Conservation (phyloP, 2,888 invertebrate species). For the Blera fallax region DNA sequence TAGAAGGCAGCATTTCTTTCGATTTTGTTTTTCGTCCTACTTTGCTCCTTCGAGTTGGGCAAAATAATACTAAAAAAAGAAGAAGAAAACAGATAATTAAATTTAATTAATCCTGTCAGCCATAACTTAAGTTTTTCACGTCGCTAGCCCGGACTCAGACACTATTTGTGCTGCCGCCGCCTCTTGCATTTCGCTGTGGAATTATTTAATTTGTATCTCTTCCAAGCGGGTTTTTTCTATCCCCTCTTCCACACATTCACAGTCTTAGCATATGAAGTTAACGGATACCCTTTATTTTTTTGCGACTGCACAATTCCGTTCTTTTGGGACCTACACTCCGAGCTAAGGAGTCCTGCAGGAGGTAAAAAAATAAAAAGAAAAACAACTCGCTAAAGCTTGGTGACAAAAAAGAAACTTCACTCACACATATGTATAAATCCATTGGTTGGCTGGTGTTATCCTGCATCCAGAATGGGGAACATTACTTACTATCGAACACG, state of each 20-base stretch:
- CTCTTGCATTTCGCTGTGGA: conserved; percentile 59
- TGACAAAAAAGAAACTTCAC: conserved; percentile 48
- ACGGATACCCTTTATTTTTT: conserved; percentile 37
- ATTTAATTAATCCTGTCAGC: conserved; percentile 73
- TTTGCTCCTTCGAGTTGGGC: conserved; percentile 15
- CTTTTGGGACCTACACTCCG: conserved; percentile 17
- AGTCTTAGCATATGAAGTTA: neutral
- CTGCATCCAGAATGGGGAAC: conserved; percentile 31
- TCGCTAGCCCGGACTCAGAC: conserved; percentile 11
- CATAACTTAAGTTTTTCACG: conserved; percentile 64
- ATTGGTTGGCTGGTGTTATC: neutral
- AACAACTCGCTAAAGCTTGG: conserved; percentile 40
- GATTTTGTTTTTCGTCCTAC: conserved; percentile 26
- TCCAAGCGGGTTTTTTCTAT: conserved; percentile 33
- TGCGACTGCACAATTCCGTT: conserved; percentile 49
- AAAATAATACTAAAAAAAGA: conserved; percentile 11
- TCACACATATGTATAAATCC: conserved; percentile 1
- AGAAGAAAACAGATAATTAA: conserved; percentile 66
- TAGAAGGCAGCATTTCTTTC: conserved; percentile 25
- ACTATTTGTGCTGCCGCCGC: conserved; percentile 13
- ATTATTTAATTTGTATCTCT: conserved; percentile 71
- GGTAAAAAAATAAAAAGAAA: conserved; percentile 11
- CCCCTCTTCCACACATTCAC: conserved; percentile 8
- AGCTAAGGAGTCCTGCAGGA: conserved; percentile 3
- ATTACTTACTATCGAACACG: conserved; percentile 66